Evolutionary conservation across 2,797 vertebrate species (phyloP).

Genomic region (Acanthiza pusilla): DNA sequence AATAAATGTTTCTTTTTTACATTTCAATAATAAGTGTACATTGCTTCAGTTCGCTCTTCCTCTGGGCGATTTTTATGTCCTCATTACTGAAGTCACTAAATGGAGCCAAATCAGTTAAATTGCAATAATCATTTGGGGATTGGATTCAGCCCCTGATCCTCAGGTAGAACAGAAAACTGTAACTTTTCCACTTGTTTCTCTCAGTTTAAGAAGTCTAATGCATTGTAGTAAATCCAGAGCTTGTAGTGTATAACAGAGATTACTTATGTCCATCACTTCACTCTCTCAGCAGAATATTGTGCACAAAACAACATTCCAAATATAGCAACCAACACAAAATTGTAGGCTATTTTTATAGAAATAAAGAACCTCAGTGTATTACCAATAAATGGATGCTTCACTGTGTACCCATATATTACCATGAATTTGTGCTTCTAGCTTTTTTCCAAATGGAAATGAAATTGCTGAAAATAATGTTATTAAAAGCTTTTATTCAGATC

Average conservation of each 20-base stretch:
- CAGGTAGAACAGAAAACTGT: not conserved
- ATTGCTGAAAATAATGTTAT: not conserved
- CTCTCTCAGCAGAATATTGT: not conserved
- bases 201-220: not conserved
- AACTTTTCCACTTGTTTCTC: constrained; percentile 1
- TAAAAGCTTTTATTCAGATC: not conserved
- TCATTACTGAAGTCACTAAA: not conserved
- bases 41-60: not conserved
- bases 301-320: not conserved
- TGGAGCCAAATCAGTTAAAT: not conserved
- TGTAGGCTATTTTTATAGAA: not conserved
- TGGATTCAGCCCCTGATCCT: not conserved
- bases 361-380: not conserved
- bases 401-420: not conserved
- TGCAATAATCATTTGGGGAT: not conserved
- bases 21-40: not conserved
- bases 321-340: not conserved
- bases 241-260: not conserved
- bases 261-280: not conserved
- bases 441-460: not conserved
- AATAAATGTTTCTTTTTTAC: not conserved
- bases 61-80: not conserved
- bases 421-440: not conserved
- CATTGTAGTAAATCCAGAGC: not conserved
- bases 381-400: not conserved